Evolutionary conservation across 1,140 invertebrate species (phyloP), one percentile per base, ranked within the genome.

Genomic region (Microplitis mediator): DNA sequence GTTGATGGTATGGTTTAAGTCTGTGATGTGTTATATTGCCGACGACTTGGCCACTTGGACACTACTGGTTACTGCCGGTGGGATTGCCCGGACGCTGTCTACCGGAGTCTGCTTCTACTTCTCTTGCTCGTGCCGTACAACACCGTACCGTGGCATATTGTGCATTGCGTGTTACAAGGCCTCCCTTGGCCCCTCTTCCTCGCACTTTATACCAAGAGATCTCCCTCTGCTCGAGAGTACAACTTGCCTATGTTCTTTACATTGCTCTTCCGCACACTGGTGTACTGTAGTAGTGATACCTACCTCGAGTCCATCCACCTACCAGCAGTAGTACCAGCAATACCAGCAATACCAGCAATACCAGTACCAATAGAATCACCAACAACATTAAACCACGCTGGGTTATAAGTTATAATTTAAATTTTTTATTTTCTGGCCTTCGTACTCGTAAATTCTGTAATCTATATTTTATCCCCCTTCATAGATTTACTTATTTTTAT

Each of bases 21-120:
- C 11, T 4, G 16, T 39, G 34, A 14, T n/a, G 9, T 39, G n/a
- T 74, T 23, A 23, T 23, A 23, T 23, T 23, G 67, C 58, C 68
- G 72, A 65, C 73, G 62, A 62, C 36, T 66, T 66, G 73, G 68
- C 54, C 65, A 74, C 73, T 74, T 74, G 73, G 73, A 71, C 68
- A 71, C 73, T 74, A 74, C 73, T 74, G 73, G 73, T 74, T 74
- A 74, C 64, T 72, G 65, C 67, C 67, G 65, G 71, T 72, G 70
- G 71, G 66, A 72, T 70, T 75, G 70, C 65, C 70, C 74, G 71
- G 56, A 64, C 61, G 32, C 35, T 67, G 64, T 67, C 65, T 62
- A 61, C 74, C 78, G 64, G 74, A 62, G 64, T 67, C 74, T 69
- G 39, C 71, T 70, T 72, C 74, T 73, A 75, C 69, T 73, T 71